Base-by-base conservation (phyloP, 2,113 vertebrate genomes). In the Megaleporinus macrocephalus region DNA sequence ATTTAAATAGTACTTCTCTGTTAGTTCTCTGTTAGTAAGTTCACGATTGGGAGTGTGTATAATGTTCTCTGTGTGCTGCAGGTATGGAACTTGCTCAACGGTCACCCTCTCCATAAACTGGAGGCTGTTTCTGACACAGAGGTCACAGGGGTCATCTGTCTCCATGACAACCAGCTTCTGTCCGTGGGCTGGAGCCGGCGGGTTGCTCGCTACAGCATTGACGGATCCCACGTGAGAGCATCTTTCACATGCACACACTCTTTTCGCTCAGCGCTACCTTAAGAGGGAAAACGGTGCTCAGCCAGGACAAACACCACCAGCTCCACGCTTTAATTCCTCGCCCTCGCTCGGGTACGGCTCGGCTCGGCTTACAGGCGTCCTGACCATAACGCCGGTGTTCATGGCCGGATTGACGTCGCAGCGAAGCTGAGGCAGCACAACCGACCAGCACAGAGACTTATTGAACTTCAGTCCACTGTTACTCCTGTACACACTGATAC, bases 51-150 rank as follows among this genome's bases (percentile, higher is more conserved):
- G 14, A 51, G 12, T 36, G 33, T 36, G 33, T 36, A 36, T 36
- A 36, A 36, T 6, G 6, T 6, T 6, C 22, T 55, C 18, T 70
- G 33, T 44, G 47, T 20, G 1, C n/a, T 77, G 14, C 76, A 94
- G 93, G 90, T 95, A 49, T 95, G 93, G 92, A 91, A 90, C 83
- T 80, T 93, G 73, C 82, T 92, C 4, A 95, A 90, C 4, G 91
- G 93, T 22, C 92, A 92, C 5, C 93, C 90, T 79, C 82, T 94
- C 78, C 92, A 94, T 86, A 93, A 93, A 36, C 83, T 94, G 80
- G 90, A 95, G 85, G 85, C 92, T 0, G 57, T 90, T 55, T 88
- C 86, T 33, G 71, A 86, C 59, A 86, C 89, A 22, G 89, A 93
- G 44, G 91, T 94, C 73, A 93, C 90, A 0, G 89, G 88, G 15